Evolutionary conservation across 2,113 vertebrate genomes (phyloP).

Genomic region (Ramphastos sulfuratus): DNA sequence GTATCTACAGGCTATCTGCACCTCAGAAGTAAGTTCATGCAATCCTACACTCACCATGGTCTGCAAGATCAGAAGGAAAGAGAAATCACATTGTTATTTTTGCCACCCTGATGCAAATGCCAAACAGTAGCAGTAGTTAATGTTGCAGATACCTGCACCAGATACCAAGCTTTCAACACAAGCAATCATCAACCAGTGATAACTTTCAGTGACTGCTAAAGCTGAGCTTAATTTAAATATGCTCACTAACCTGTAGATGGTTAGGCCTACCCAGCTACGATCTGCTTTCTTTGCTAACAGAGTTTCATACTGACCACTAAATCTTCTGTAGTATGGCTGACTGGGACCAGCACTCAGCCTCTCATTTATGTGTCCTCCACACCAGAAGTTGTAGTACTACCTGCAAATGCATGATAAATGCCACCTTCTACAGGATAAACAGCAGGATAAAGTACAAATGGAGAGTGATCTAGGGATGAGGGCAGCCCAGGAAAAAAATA

Average conservation of each 20-base stretch:
- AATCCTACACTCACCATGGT: neutral
- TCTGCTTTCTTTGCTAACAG: neutral
- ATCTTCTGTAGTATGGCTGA: fast-evolving
- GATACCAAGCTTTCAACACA: neutral
- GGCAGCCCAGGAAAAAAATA: neutral
- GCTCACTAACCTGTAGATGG: neutral
- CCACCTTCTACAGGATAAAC: neutral
- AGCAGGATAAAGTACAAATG: neutral
- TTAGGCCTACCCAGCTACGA: neutral
- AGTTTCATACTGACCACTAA: neutral
- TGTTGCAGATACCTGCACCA: neutral
- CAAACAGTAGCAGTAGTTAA: neutral
- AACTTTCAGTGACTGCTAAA: neutral
- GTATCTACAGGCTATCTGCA: neutral
- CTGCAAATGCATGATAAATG: neutral
- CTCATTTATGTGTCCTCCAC: neutral
- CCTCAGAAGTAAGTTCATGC: neutral
- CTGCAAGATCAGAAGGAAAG: neutral
- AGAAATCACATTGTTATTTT: neutral
- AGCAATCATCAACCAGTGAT: neutral
- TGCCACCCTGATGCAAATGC: neutral
- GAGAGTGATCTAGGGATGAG: neutral
- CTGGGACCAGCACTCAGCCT: neutral
- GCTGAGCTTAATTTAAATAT: neutral
- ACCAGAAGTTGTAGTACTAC: neutral